phyloP scores from a whole-genome alignment of 2,113 vertebrate species.

The Protomyctophum bolini region DNA sequence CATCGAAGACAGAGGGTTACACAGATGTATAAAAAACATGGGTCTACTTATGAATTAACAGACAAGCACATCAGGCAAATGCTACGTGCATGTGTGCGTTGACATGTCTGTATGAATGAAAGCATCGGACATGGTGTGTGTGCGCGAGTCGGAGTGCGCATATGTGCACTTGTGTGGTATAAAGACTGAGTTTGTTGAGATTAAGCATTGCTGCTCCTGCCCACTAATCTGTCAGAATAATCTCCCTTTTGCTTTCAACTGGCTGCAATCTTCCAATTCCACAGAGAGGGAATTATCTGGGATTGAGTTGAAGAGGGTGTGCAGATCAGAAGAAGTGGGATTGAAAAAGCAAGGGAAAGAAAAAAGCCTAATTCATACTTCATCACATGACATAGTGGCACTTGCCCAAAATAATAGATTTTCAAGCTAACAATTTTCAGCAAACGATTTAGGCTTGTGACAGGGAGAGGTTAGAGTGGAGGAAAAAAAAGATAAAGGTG shows the following conservation, averaged over 20 bases:
- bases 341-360: slow-evolving; percentile 47
- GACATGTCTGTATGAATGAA: slow-evolving; percentile 34
- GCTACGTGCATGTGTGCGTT: slow-evolving; percentile 65
- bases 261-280: slow-evolving; percentile 77
- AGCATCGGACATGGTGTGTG: slow-evolving; percentile 3
- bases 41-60: slow-evolving; percentile 63
- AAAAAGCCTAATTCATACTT: not conserved
- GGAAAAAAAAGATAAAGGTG: not conserved
- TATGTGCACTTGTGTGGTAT: slow-evolving; percentile 34
- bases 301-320: slow-evolving; percentile 74
- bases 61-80: slow-evolving; percentile 61
- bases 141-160: not conserved
- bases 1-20: slow-evolving; percentile 50
- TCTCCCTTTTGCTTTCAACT: slow-evolving; percentile 78
- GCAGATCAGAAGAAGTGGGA: slow-evolving; percentile 70
- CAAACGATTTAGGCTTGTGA: not conserved
- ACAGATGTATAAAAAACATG: slow-evolving; percentile 65
- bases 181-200: slow-evolving; percentile 54
- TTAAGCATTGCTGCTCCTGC: slow-evolving; percentile 75
- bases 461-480: not conserved
- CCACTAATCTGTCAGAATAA: slow-evolving; percentile 80
- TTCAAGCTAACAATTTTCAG: too few relatives aligned
- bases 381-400: too few relatives aligned
- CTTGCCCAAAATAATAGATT: too few relatives aligned
- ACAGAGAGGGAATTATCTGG: slow-evolving; percentile 79